Evolutionary conservation across 2,797 vertebrate species (phyloP), one percentile per base, ranked within the genome.

Genomic region (Acridotheres tristis): DNA sequence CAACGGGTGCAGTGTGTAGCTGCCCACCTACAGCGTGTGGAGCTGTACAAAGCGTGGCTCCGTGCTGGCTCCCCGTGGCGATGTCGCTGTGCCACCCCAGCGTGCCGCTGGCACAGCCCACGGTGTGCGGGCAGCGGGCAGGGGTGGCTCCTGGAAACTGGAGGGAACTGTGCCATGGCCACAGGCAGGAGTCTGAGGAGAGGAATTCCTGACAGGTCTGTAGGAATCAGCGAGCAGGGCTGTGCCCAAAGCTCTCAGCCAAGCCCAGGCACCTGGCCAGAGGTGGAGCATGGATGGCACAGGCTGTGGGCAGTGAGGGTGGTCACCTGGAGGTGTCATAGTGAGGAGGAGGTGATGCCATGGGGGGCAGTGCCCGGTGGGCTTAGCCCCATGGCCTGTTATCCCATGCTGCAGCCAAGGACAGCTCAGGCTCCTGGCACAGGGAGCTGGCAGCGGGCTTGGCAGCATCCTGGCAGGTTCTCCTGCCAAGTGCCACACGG

Each of bases 341-440:
- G 69, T 15, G 55, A 61, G 84, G 36, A 80, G 54, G 36, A 12
- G 25, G 32, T 8, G 25, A 17, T 19, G 45, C 3, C 5, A 7
- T 2, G 32, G 67, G 29, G 4, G 42, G 45, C 30, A 8, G 29
- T 2, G 9, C 67, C 48, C 0, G 0, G 13, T 32, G 57, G 58
- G 23, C 55, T 71, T 3, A 9, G 40, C 12, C 1, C n/a, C 1
- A 0, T 36, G 63, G 36, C 22, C 38, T 7, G 3, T 42, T n/a
- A 2, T 4, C 32, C 83, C 8, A 1, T 4, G 27, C 9, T 4
- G 17, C 75, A 62, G 83, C 63, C 63, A 7, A 51, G 58, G 58
- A 29, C 17, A 71, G 58, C 50, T 55, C 6, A 1, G 36, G 71
- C 67, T 76, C 2, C 45, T 6, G 58, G 58, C 36, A 20, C 34